Conservation (phyloP, 2,113 vertebrate species). For the Odocoileus hemionus region DNA sequence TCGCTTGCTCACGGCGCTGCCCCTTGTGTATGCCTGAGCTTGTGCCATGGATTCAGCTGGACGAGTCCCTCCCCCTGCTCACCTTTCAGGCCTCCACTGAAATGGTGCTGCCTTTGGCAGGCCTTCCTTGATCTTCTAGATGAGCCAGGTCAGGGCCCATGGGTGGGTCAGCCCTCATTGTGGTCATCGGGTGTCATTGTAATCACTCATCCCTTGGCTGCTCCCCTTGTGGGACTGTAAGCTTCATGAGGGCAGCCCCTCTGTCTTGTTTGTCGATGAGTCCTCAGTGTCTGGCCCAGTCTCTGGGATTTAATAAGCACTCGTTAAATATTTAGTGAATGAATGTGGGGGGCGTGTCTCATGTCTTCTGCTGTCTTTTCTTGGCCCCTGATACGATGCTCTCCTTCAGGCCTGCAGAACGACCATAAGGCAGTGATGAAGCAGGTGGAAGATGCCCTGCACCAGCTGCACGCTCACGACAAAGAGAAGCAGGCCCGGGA, state of each 20-base stretch:
- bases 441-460: conserved; percentile 94
- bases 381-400: rapidly evolving
- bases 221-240: background rate
- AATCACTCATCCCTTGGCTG: background rate
- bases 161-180: rapidly evolving
- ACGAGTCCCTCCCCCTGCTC: background rate
- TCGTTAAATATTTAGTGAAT: background rate
- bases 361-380: background rate
- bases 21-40: background rate
- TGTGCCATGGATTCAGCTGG: background rate
- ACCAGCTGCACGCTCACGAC: conserved; percentile 90
- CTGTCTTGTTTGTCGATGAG: background rate
- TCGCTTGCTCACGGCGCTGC: rapidly evolving
- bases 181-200: background rate
- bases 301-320: background rate
- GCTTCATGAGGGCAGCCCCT: background rate
- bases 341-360: background rate
- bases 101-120: background rate
- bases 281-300: background rate
- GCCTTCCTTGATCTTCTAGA: background rate
- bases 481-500: conserved; percentile 88
- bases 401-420: conserved; percentile 90
- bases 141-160: background rate
- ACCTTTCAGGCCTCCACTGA: background rate
- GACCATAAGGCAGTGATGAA: conserved; percentile 95